A percentile compares a stretch with the other conserved stretches of the same genome.
Evolutionary conservation across 2,113 vertebrate genomes (phyloP).

Genomic region (Percopsis transmontana): DNA sequence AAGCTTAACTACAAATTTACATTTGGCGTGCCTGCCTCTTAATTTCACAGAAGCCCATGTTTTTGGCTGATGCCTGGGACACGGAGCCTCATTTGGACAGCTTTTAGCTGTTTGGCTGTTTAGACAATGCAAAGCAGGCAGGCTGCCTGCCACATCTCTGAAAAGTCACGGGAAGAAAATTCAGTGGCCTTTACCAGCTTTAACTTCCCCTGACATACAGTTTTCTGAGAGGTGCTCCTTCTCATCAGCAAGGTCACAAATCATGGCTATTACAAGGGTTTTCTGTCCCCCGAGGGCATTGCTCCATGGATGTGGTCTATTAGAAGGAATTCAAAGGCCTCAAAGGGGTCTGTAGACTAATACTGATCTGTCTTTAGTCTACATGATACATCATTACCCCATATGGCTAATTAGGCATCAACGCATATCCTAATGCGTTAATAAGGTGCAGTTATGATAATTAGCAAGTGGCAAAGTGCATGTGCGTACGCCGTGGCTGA

Average conservation of each 20-base stretch:
- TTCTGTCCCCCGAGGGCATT: conserved; percentile 10
- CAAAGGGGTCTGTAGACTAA: conserved; percentile 43
- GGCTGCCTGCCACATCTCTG: conserved; percentile 31
- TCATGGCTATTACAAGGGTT: conserved; percentile 34
- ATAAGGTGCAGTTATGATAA: conserved; percentile 66
- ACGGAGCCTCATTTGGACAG: neutral
- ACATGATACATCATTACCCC: conserved; percentile 52
- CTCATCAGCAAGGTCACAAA: conserved; percentile 58
- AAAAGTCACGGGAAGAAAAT: conserved; percentile 24
- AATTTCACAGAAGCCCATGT: too few relatives aligned
- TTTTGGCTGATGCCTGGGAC: neutral
- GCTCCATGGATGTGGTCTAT: conserved; percentile 31
- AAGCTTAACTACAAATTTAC: neutral
- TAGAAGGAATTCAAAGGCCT: conserved; percentile 46
- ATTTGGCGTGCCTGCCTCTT: too few relatives aligned
- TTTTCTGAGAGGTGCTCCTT: conserved; percentile 52
- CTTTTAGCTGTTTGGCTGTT: neutral
- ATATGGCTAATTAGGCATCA: conserved; percentile 58
- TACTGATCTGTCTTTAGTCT: conserved; percentile 48
- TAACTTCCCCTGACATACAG: conserved; percentile 45
- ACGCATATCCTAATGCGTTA: conserved; percentile 54
- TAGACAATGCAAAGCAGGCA: conserved; percentile 23
- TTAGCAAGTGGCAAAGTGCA: conserved; percentile 20
- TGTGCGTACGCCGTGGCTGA: conserved; percentile 10
- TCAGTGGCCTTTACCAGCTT: conserved; percentile 49